A percentile compares a stretch with the other conserved stretches of the same genome.
Conservation (phyloP, 2,797 vertebrate species). For the Anabacerthia variegaticeps region DNA sequence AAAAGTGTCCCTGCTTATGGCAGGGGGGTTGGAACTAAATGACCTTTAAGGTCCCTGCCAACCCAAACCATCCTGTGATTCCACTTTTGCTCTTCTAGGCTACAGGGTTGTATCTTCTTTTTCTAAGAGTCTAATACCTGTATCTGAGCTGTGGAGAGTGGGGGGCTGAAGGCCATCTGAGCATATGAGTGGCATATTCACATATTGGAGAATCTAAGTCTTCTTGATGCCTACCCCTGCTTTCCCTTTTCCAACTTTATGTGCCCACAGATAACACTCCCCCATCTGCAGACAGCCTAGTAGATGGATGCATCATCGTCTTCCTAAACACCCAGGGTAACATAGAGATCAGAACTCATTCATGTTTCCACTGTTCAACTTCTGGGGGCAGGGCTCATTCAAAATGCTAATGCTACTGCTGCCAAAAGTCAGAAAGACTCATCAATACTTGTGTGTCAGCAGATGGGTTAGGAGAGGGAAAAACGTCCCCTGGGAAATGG, state of each 20-base stretch:
- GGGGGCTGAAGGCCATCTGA: neutral
- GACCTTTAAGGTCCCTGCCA: neutral
- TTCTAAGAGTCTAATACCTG: neutral
- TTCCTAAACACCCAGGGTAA: neutral
- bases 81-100: neutral
- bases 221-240: neutral
- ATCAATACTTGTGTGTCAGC: conserved; percentile 11
- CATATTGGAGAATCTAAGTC: neutral
- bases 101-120: neutral
- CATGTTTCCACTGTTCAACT: neutral
- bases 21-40: neutral
- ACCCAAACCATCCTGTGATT: neutral
- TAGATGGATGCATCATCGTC: neutral
- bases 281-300: neutral
- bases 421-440: conserved; percentile 25
- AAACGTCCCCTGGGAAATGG: neutral
- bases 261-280: neutral
- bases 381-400: neutral
- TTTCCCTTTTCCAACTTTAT: neutral
- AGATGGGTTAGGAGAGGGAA: neutral
- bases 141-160: neutral
- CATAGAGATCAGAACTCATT: neutral
- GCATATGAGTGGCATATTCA: neutral
- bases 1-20: neutral
- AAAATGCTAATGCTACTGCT: conserved; percentile 4